phyloP scores from a whole-genome alignment of 2,797 vertebrate species.

The Ptychadena robeensis region DNA sequence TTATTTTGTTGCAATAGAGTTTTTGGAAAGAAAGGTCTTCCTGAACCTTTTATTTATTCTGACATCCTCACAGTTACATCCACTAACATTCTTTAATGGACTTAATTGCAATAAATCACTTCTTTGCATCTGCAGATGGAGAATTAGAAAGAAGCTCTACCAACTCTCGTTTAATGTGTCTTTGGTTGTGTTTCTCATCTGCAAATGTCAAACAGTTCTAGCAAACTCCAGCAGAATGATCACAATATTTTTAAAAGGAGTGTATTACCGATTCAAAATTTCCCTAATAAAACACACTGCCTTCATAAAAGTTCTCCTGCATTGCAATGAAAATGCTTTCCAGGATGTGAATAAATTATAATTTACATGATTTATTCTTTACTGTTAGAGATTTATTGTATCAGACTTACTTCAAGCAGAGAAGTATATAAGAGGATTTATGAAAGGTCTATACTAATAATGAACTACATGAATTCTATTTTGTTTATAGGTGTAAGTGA shows the following conservation, averaged over 20 bases:
- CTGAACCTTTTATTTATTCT: not conserved
- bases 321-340: not conserved
- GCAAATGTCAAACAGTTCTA: constrained; percentile 26
- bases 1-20: not conserved
- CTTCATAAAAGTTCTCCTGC: not conserved
- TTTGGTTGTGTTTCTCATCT: constrained; percentile 2
- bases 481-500: too few relatives aligned
- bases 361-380: not conserved
- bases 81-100: not conserved
- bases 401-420: not conserved
- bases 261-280: constrained; percentile 1
- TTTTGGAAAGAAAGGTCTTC: not conserved
- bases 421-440: too few relatives aligned
- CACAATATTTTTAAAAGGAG: constrained; percentile 10
- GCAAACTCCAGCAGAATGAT: constrained; percentile 1
- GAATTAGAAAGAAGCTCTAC: not conserved
- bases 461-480: not conserved
- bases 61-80: not conserved
- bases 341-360: not conserved
- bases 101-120: not conserved
- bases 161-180: not conserved
- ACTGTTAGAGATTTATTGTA: not conserved
- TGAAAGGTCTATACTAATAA: not conserved
- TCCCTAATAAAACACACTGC: constrained; percentile 19
- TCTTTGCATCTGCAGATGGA: not conserved